phyloP scores from a whole-genome alignment of 2,797 vertebrate species.

The Leptoclinus maculatus region DNA sequence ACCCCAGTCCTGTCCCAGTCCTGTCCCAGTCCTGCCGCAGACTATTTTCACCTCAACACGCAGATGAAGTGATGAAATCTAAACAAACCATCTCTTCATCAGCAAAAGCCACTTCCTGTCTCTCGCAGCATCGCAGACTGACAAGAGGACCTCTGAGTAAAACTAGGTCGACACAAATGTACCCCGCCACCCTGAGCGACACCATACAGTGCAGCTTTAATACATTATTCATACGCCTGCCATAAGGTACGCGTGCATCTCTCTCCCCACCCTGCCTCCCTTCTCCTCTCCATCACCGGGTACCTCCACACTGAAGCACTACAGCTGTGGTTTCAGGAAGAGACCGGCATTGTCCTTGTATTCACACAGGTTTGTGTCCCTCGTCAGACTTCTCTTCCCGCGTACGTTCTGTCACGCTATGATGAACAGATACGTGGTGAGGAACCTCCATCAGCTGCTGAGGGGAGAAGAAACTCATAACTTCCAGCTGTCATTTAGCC shows the following conservation, averaged over 20 bases:
- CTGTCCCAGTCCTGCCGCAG: too few species aligned
- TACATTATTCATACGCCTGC: slow-evolving; percentile 62
- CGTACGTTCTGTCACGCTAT: slow-evolving; percentile 28
- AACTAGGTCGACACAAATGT: slow-evolving; percentile 10
- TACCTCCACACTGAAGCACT: slow-evolving; percentile 15
- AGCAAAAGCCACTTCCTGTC: slow-evolving; percentile 4
- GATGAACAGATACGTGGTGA: slow-evolving; percentile 46
- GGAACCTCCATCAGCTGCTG: slow-evolving; percentile 52
- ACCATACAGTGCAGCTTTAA: slow-evolving; percentile 29
- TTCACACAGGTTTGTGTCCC: slow-evolving; percentile 9
- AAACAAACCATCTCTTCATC: neutral
- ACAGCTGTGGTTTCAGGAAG: slow-evolving; percentile 19
- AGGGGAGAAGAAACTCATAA: slow-evolving; percentile 44
- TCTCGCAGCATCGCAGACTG: slow-evolving; percentile 15
- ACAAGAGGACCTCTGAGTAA: slow-evolving; percentile 25
- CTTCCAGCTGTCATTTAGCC: slow-evolving; percentile 56
- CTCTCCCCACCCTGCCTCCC: slow-evolving; percentile 5
- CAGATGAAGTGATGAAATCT: neutral
- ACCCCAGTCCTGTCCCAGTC: too few species aligned
- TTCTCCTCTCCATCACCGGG: neutral
- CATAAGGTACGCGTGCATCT: slow-evolving; percentile 40
- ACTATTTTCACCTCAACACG: neutral
- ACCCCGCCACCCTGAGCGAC: slow-evolving; percentile 2
- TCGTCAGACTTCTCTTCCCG: neutral
- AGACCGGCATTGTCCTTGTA: slow-evolving; percentile 13